Evolutionary conservation across 2,888 invertebrate genomes (phyloP).

Genomic region (Zeuzera pyrina): DNA sequence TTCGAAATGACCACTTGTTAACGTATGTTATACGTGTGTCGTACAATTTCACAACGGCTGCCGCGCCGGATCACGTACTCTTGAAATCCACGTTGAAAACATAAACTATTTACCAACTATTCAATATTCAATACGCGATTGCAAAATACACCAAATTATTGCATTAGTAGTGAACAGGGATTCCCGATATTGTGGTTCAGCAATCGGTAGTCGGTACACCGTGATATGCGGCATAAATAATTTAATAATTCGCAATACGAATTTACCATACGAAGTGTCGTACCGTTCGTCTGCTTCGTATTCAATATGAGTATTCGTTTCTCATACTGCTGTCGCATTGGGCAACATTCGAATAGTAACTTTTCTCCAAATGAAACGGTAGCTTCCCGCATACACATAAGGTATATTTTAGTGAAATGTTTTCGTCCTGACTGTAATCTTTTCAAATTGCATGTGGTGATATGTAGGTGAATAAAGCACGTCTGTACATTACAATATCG

Average conservation of each 20-base stretch:
- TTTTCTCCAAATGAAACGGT: conserved; percentile 43
- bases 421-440: conserved; percentile 43
- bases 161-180: conserved; percentile 71
- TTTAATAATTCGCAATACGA: conserved; percentile 73
- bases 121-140: conserved; percentile 72
- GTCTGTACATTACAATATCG: conserved; percentile 72
- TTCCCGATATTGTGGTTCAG: conserved; percentile 72
- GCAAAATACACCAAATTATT: conserved; percentile 74
- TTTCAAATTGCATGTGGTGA: conserved; percentile 64
- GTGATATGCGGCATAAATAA: conserved; percentile 72
- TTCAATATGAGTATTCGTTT: conserved; percentile 72
- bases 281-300: conserved; percentile 69
- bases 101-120: conserved; percentile 71
- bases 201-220: conserved; percentile 56
- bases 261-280: conserved; percentile 69
- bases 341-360: conserved; percentile 47
- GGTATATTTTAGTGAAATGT: conserved; percentile 36
- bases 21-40: conserved; percentile 56
- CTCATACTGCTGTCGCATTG: conserved; percentile 69
- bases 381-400: conserved; percentile 39
- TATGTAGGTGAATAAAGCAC: conserved; percentile 73
- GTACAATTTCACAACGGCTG: conserved; percentile 59
- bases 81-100: conserved; percentile 64
- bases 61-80: conserved; percentile 52
- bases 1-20: conserved; percentile 60